These are phyloP conservation scores for Thamnophis elegans DNA, from an alignment of 2,797 vertebrate species.

Conservation along the genomic window DNA sequence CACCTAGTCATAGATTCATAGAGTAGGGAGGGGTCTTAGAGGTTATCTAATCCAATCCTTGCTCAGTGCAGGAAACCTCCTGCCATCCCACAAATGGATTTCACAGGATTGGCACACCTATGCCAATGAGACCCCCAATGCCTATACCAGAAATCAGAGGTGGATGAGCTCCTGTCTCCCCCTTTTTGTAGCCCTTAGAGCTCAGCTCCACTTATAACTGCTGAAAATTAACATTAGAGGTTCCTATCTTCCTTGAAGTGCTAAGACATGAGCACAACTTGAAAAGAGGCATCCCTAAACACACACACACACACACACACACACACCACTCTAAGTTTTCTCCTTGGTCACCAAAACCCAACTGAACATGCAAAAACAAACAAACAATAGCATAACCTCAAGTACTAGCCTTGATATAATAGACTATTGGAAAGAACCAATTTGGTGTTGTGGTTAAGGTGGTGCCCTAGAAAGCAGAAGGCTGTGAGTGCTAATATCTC, in stretches of 20 bases:
- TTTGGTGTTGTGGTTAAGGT: not conserved
- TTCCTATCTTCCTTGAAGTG: not conserved
- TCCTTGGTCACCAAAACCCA: not conserved
- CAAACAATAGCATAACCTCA: not conserved
- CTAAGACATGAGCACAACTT: not conserved
- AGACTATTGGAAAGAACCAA: not conserved
- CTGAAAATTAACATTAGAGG: not conserved
- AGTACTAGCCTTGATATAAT: not conserved
- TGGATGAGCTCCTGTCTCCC: not conserved
- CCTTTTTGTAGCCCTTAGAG: not conserved
- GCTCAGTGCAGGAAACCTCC: not conserved
- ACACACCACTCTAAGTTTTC: not conserved
- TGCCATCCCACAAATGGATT: not conserved
- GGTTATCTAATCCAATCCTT: not conserved
- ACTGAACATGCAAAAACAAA: not conserved
- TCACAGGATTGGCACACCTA: not conserved
- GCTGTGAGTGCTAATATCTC: not conserved
- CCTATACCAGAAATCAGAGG: not conserved
- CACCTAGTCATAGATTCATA: not conserved
- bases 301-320: not conserved
- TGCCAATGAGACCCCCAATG: not conserved
- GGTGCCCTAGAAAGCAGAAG: not conserved
- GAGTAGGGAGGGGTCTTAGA: not conserved
- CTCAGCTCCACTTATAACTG: too few relatives aligned
- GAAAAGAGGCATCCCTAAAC: not conserved